These are phyloP conservation scores for Ursus arctos DNA, from an alignment of 2,113 vertebrate species.

Conservation along the genomic window DNA sequence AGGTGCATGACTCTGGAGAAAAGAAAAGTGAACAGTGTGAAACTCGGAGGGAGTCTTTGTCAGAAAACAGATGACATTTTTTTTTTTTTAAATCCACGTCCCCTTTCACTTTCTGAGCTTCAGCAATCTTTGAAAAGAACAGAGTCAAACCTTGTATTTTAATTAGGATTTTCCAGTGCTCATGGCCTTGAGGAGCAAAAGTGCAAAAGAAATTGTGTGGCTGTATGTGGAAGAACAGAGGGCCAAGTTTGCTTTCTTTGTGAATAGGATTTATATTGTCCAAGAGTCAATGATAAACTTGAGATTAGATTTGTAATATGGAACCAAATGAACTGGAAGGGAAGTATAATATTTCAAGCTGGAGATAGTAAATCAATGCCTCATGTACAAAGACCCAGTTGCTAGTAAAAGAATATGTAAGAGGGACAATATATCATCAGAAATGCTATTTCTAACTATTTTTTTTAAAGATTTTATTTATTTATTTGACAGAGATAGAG, in stretches of 20 bases:
- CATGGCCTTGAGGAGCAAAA: constrained; percentile 76
- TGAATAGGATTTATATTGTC: constrained; percentile 73
- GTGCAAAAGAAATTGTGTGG: constrained; percentile 67
- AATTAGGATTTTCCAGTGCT: constrained; percentile 84
- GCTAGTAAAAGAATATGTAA: not conserved
- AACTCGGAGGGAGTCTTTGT: constrained; percentile 80
- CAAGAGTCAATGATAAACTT: constrained; percentile 70
- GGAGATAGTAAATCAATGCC: not conserved
- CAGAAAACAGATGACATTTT: constrained; percentile 69
- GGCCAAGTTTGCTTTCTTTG: constrained; percentile 54
- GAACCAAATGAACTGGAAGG: constrained; percentile 2
- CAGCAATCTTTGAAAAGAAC: constrained; percentile 79
- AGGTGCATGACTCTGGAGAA: constrained; percentile 72
- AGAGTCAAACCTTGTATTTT: constrained; percentile 83
- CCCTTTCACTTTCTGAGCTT: constrained; percentile 78
- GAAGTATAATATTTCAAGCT: not conserved
- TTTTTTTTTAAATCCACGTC: constrained; percentile 78
- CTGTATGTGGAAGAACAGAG: constrained; percentile 71
- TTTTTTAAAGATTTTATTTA: too few relatives aligned
- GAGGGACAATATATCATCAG: not conserved
- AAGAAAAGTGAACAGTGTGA: constrained; percentile 82
- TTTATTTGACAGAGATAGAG: too few relatives aligned
- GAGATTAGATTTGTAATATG: constrained; percentile 65
- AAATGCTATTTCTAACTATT: not conserved
- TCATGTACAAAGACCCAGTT: not conserved